These are phyloP conservation scores for Hypsibius dujardini DNA, from an alignment of 1,140 invertebrate species.

Conservation along the genomic window DNA sequence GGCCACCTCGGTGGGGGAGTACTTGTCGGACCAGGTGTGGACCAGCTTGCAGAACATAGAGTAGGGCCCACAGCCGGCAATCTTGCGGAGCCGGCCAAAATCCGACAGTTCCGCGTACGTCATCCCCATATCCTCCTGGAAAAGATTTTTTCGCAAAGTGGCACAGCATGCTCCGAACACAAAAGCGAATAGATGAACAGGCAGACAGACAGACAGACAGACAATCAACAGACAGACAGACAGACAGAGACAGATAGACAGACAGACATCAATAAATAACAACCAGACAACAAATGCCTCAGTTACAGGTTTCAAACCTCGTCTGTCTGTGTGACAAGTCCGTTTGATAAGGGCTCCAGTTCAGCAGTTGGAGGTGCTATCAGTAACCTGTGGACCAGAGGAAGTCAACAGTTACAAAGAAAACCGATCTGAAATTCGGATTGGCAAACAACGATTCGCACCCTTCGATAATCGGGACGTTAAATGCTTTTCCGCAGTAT, in stretches of 20 bases:
- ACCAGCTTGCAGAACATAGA: constrained; percentile 86
- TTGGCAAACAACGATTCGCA: constrained; percentile 21
- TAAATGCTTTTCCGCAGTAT: constrained; percentile 53
- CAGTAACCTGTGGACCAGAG: constrained; percentile 59
- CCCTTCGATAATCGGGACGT: constrained; percentile 48
- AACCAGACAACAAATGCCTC: too few relatives aligned
- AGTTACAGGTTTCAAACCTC: constrained; percentile 30
- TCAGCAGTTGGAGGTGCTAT: constrained; percentile 82
- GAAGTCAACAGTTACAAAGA: too few relatives aligned
- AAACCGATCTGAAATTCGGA: too few relatives aligned
- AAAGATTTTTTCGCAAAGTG: too few relatives aligned
- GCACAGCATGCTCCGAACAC: too few relatives aligned
- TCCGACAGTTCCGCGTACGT: constrained; percentile 78
- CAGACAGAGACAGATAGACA: too few relatives aligned
- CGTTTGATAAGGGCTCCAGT: constrained; percentile 62
- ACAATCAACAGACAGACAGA: too few relatives aligned
- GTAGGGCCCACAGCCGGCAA: constrained; percentile 72
- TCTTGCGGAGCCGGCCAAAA: constrained; percentile 69
- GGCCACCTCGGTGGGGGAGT: constrained; percentile 60
- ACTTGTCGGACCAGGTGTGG: constrained; percentile 54
- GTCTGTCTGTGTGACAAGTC: constrained; percentile 47
- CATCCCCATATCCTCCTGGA: constrained; percentile 54
- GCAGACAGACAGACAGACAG: too few relatives aligned
- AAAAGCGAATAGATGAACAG: too few relatives aligned
- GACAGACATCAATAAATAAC: too few relatives aligned